phyloP scores from a whole-genome alignment of 2,888 invertebrate species.

The Gasteruption jaculator region DNA sequence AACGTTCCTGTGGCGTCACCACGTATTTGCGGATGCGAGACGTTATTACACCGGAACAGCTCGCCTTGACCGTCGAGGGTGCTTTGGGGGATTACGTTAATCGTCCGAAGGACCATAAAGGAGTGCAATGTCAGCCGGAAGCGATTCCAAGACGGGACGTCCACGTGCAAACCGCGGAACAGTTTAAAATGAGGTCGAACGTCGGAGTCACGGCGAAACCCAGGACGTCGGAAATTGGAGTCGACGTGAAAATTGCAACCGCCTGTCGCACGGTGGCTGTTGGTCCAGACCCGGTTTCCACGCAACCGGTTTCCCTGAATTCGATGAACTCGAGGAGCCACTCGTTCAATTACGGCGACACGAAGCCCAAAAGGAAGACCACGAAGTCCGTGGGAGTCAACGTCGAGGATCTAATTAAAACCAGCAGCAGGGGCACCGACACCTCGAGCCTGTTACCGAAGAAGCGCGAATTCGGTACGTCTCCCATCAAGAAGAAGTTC shows the following conservation, averaged over 20 bases:
- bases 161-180: constrained; percentile 34
- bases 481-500: constrained; percentile 49
- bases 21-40: constrained; percentile 48
- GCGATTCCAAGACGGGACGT: constrained; percentile 28
- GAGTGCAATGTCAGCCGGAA: constrained; percentile 31
- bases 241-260: constrained; percentile 47
- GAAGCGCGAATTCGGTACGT: constrained; percentile 43
- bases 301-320: constrained; percentile 52
- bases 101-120: constrained; percentile 28
- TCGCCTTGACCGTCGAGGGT: constrained; percentile 35
- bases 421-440: constrained; percentile 46
- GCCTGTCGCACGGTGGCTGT: constrained; percentile 57
- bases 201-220: constrained; percentile 48
- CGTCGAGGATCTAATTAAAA: constrained; percentile 38
- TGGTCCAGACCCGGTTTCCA: constrained; percentile 55
- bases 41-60: constrained; percentile 33
- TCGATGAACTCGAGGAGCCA: constrained; percentile 56
- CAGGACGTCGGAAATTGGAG: constrained; percentile 41
- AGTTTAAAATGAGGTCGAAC: constrained; percentile 37
- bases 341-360: constrained; percentile 61
- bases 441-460: constrained; percentile 46
- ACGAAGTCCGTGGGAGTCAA: constrained; percentile 34
- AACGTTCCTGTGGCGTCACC: constrained; percentile 25
- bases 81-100: constrained; percentile 33
- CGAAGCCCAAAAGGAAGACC: constrained; percentile 48